phyloP scores from a whole-genome alignment of 2,113 vertebrate species.

The Neolamprologus toae region DNA sequence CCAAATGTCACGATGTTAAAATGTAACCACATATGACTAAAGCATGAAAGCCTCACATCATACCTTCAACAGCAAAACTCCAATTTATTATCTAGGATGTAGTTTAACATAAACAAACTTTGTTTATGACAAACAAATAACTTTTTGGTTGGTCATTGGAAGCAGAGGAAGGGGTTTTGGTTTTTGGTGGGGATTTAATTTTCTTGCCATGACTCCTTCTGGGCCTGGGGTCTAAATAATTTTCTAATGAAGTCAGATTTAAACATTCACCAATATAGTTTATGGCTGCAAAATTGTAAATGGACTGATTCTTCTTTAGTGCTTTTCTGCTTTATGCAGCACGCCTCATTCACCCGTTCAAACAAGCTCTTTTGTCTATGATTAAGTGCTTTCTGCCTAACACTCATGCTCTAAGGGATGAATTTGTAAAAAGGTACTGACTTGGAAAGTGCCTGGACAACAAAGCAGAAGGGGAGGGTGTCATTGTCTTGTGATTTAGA shows the following conservation, averaged over 20 bases:
- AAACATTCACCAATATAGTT: not conserved
- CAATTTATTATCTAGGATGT: not conserved
- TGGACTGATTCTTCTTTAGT: not conserved
- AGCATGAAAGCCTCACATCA: not conserved
- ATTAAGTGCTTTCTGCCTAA: not conserved
- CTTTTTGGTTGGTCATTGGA: not conserved
- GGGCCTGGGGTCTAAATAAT: not conserved
- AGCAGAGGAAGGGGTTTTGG: not conserved
- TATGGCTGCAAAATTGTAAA: accelerated
- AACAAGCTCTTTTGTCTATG: not conserved
- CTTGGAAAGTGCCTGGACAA: not conserved
- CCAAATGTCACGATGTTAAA: not conserved
- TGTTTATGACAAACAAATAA: not conserved
- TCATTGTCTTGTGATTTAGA: not conserved
- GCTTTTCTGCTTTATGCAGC: not conserved
- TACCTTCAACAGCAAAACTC: not conserved
- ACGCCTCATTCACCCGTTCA: not conserved
- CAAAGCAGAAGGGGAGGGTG: not conserved
- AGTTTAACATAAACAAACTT: not conserved
- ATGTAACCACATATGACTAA: not conserved
- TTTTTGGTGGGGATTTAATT: not conserved
- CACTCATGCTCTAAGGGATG: not conserved
- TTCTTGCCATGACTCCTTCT: not conserved
- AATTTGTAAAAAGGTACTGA: not conserved
- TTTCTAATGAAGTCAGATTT: not conserved